Conservation (phyloP, 2,888 invertebrate genomes). For the Mythimna ferrago region DNA sequence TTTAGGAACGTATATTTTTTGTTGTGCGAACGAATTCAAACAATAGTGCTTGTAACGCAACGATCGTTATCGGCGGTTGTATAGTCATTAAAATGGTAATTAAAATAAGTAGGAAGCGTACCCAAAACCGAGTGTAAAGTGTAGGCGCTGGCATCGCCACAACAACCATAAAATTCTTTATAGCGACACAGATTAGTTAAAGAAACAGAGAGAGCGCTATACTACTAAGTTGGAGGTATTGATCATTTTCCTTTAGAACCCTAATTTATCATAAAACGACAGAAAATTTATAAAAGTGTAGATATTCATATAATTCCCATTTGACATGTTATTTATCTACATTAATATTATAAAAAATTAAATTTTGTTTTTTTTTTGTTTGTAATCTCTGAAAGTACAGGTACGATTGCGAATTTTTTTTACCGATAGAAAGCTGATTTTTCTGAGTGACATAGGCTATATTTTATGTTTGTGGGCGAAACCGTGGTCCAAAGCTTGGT, state of each 20-base stretch:
- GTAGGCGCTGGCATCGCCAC: constrained; percentile 79
- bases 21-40: constrained; percentile 75
- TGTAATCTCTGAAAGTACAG: too few species aligned
- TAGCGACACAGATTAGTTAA: constrained; percentile 73
- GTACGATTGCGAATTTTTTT: too few species aligned
- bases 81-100: constrained; percentile 86
- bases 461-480: too few species aligned
- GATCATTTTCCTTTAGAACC: not conserved
- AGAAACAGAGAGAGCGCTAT: constrained; percentile 65
- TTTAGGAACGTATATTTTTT: constrained; percentile 55
- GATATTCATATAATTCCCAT: too few species aligned
- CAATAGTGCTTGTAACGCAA: constrained; percentile 78
- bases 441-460: too few species aligned
- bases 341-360: too few species aligned
- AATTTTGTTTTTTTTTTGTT: too few species aligned
- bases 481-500: too few species aligned
- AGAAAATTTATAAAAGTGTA: too few species aligned
- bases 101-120: constrained; percentile 86
- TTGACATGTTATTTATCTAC: too few species aligned
- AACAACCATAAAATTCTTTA: constrained; percentile 84
- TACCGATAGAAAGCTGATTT: too few species aligned
- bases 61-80: constrained; percentile 80
- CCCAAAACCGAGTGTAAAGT: constrained; percentile 81
- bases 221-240: not conserved
- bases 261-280: too few species aligned